A percentile compares a stretch with the other conserved stretches of the same genome.
phyloP scores from a whole-genome alignment of 2,113 vertebrate genomes.

The Sialia sialis region DNA sequence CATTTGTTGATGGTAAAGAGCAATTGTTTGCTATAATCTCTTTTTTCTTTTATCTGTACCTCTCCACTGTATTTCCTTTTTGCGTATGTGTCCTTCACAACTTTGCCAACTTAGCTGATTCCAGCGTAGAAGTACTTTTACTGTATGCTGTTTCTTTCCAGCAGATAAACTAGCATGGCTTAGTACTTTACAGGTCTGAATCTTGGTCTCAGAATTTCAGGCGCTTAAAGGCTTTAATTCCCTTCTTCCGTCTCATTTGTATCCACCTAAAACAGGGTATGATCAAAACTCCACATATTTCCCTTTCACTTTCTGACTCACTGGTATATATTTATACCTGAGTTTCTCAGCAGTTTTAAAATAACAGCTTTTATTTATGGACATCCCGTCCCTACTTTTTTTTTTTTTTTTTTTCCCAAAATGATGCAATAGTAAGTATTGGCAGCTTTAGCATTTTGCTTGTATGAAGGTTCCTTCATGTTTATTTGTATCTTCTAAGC shows the following conservation, averaged over 20 bases:
- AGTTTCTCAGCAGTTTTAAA: constrained; percentile 36
- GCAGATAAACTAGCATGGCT: neutral
- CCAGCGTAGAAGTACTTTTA: neutral
- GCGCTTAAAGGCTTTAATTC: neutral
- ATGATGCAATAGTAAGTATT: constrained; percentile 26
- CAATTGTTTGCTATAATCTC: neutral
- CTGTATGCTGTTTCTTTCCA: neutral
- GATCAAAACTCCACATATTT: constrained; percentile 10
- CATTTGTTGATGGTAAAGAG: neutral
- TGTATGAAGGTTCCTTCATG: neutral
- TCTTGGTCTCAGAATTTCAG: neutral
- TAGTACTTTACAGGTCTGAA: neutral
- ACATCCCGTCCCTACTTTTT: neutral
- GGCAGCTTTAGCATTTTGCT: neutral
- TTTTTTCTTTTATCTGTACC: neutral
- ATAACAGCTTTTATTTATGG: constrained; percentile 44
- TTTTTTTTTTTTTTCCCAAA: neutral
- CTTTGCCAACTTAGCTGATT: neutral
- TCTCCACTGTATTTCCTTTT: neutral
- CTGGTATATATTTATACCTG: constrained; percentile 21
- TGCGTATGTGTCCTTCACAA: neutral
- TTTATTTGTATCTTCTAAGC: neutral
- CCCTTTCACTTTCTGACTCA: constrained; percentile 39
- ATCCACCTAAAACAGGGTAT: neutral
- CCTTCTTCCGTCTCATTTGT: neutral